Base-by-base conservation (phyloP, 1,140 invertebrate species). In the Himalopsyche phryganea region DNA sequence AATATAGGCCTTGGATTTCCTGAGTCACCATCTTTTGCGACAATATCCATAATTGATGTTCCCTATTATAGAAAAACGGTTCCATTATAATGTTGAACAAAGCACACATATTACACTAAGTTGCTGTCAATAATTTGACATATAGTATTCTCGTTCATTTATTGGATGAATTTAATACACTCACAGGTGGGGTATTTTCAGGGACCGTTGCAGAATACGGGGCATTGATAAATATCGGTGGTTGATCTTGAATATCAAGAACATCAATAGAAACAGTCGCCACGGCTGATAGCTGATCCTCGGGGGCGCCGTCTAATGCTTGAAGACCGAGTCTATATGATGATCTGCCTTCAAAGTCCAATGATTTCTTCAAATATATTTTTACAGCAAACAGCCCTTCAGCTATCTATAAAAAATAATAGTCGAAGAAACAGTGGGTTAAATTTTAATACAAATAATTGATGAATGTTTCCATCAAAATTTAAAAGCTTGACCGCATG, bases 201-300 rank as follows among this genome's bases (percentile, higher is more conserved):
- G 84, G 74, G 9, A 92, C 77, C 0, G 85, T 85, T 1, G 86
- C 85, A 1, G 87, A 89, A 65, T 88, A 91, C 0, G 89, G 89
- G 1, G 86, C 86, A 66, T 89, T 89, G 1, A 89, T 66, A 65
- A 92, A 92, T 1, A 82, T 77, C 0, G 91, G 91, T 14, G 87
- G 85, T 67, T 91, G 88, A 69, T 94, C 90, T 68, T 87, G 91
- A 1, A 90, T 82, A 67, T 94, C 91, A 18, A 83, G 72, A 10
- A 93, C 80, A 13, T 86, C 84, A 0, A 91, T 83, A 0, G 84
- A 81, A 6, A 93, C 80, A n/a, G 84, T 87, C 0, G 89, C 87
- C 18, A 81, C 73, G 0, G 87, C 81, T 19, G 80, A 81, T 10
- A 89, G 66, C 18, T 81, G 76, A 52, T 80, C 80, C 42, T 82